Percentiles rank a stretch among this genome's conserved stretches.
Evolutionary conservation across 2,888 invertebrate species (phyloP).

Genomic region (Nomada hirtipes): DNA sequence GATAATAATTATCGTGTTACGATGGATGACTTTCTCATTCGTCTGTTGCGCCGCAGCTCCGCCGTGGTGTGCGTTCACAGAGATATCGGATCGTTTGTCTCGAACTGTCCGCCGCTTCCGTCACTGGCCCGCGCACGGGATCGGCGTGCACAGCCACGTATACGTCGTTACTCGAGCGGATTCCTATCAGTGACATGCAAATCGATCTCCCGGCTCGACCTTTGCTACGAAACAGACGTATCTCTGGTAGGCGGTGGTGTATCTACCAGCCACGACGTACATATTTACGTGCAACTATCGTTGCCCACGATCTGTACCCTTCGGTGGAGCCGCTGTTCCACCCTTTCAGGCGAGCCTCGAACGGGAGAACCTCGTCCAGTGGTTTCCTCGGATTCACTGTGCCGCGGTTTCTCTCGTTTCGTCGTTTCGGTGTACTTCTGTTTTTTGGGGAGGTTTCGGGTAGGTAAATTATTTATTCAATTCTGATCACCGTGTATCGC

Average conservation of each 20-base stretch:
- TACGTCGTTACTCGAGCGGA: constrained; percentile 70
- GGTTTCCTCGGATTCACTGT: background rate
- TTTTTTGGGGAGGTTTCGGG: background rate
- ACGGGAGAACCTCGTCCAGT: constrained; percentile 3
- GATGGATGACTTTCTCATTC: constrained; percentile 56
- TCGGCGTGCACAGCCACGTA: constrained; percentile 52
- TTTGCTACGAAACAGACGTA: constrained; percentile 63
- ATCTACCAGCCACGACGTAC: constrained; percentile 47
- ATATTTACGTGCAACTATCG: constrained; percentile 58
- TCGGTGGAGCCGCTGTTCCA: constrained; percentile 36
- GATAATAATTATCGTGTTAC: constrained; percentile 60
- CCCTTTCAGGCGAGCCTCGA: constrained; percentile 26
- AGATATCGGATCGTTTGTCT: constrained; percentile 75
- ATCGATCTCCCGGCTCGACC: constrained; percentile 73
- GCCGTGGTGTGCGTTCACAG: background rate
- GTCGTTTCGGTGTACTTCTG: background rate
- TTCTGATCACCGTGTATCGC: no score
- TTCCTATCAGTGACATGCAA: constrained; percentile 76
- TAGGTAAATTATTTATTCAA: background rate
- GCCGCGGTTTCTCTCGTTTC: background rate
- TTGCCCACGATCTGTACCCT: constrained; percentile 51
- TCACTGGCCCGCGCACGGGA: constrained; percentile 61
- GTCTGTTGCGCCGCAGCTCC: constrained; percentile 11
- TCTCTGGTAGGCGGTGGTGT: constrained; percentile 60
- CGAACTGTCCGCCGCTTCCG: constrained; percentile 69